Conservation (phyloP, 2,888 invertebrate genomes). For the Dryomyza anilis region DNA sequence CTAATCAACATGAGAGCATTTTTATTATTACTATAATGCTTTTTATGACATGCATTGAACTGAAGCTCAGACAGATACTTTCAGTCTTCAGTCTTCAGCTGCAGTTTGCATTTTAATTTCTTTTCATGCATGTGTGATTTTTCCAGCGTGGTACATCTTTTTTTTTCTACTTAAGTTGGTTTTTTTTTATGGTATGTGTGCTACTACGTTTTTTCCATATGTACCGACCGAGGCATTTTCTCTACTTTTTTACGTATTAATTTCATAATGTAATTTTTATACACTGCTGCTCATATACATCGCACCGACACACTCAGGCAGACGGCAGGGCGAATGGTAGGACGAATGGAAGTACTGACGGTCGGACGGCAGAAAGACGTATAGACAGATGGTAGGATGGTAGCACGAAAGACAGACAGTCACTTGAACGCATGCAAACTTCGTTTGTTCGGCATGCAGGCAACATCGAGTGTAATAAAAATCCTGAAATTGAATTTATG, state of each 20-base stretch:
- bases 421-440: not conserved
- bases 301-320: not conserved
- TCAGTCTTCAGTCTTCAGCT: not conserved
- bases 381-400: too few species aligned
- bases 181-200: not conserved
- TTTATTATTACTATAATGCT: slow-evolving; percentile 12
- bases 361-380: too few species aligned
- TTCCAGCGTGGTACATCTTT: not conserved
- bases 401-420: too few species aligned
- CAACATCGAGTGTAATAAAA: not conserved
- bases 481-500: slow-evolving; percentile 13
- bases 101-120: slow-evolving; percentile 6
- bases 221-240: not conserved
- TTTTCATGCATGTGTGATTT: slow-evolving; percentile 16
- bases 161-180: not conserved
- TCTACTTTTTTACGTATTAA: slow-evolving; percentile 8
- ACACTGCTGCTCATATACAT: too few species aligned
- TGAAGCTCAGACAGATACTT: not conserved
- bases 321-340: too few species aligned
- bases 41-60: slow-evolving; percentile 15
- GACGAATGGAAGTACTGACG: too few species aligned
- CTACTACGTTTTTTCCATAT: not conserved
- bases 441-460: not conserved
- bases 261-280: slow-evolving; percentile 16
- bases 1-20: slow-evolving; percentile 22